Evolutionary conservation across 2,888 invertebrate genomes (phyloP).

Genomic region (Phania funesta): DNA sequence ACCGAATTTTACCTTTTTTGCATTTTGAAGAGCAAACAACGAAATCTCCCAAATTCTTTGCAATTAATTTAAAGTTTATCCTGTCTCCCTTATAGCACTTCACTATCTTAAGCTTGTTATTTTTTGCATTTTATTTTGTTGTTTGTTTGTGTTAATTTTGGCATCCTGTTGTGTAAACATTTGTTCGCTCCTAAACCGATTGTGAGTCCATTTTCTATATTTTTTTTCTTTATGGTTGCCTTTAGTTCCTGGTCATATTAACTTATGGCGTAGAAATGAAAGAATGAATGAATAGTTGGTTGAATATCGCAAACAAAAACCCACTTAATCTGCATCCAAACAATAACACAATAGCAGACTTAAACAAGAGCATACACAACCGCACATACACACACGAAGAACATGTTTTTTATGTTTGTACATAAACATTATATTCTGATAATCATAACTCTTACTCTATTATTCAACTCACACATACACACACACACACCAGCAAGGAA

Average conservation of each 20-base stretch:
- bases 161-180: conserved; percentile 62
- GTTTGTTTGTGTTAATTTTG: conserved; percentile 28
- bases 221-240: conserved; percentile 3
- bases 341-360: conserved; percentile 45
- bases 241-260: conserved; percentile 46
- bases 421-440: conserved; percentile 32
- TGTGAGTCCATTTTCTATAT: conserved; percentile 44
- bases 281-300: conserved; percentile 30
- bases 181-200: conserved; percentile 50
- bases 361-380: conserved; percentile 38
- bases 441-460: conserved; percentile 20
- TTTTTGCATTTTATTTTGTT: conserved; percentile 14
- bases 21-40: conserved; percentile 32
- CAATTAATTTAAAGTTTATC: conserved; percentile 62
- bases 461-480: neutral
- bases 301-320: conserved; percentile 46
- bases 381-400: neutral
- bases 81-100: conserved; percentile 28
- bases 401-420: neutral
- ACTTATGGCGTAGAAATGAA: conserved; percentile 50
- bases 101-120: conserved; percentile 17
- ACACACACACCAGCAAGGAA: neutral
- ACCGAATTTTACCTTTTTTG: neutral
- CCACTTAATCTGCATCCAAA: conserved; percentile 62
- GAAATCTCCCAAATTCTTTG: conserved; percentile 47